Evolutionary conservation across 2,113 vertebrate genomes (phyloP), one percentile per base, ranked within the genome.

Genomic region (Arizona elegans): DNA sequence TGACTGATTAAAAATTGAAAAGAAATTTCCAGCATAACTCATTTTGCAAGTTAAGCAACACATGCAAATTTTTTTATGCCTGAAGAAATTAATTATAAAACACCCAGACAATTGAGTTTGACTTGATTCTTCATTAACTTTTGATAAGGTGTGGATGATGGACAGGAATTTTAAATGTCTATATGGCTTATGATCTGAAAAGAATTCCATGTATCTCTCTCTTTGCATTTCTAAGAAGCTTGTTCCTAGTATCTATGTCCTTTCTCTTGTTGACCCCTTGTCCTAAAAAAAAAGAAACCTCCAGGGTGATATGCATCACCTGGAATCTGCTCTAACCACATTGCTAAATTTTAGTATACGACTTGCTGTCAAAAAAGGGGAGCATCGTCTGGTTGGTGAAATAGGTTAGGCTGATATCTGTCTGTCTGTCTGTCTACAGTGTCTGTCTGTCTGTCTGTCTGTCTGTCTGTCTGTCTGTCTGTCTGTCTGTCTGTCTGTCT

Each of bases 61-160:
- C 86, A 93, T 90, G 88, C 55, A 93, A 93, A 87, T 54, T 87
- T 53, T 53, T 90, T 62, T 65, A 62, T 90, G 92, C 92, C 92
- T 90, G 75, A 90, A 93, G 92, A 86, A 93, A 86, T 90, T 93
- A 90, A 93, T 92, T 92, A 65, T 90, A 93, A 93, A 86, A 90
- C 55, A 86, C n/a, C 70, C 75, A 86, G 92, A 93, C 92, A 86
- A 90, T 90, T 93, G 75, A 90, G 56, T 62, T 89, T 62, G 55
- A 90, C 55, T 93, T 53, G 55, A 24, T 93, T 90, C 92, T 93
- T 93, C 75, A 87, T 93, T 93, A 93, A 93, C 55, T 62, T 93
- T 93, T 93, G 43, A 93, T 85, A 93, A 90, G 88, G 62, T 90
- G 43, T 26, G 26, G 7, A 52, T 62, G 92, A 53, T 93, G 88